Evolutionary conservation across 2,113 vertebrate species (phyloP), one percentile per base, ranked within the genome.

Genomic region (Thamnaconus septentrionalis): DNA sequence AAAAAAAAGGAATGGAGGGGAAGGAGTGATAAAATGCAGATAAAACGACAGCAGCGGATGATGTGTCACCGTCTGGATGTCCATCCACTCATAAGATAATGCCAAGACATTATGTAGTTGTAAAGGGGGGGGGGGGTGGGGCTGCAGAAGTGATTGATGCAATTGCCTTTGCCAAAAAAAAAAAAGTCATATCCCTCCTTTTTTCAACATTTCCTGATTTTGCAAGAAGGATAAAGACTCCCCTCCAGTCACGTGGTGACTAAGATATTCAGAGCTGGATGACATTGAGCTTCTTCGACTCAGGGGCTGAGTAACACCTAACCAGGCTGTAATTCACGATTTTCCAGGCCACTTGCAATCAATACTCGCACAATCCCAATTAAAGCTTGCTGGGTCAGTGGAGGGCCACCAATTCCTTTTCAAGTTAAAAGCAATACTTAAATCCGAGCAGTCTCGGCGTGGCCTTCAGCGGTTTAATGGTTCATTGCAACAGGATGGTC

Each of bases 351-450:
- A 88, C 87, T 82, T 76, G 62, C 82, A 85, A 93, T 93, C 92
- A 90, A 92, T 92, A 90, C 81, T 81, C 64, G 79, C 82, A 90
- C 89, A 90, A 89, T 89, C 85, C 90, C 89, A 92, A 92, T 92
- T 91, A 93, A 91, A 88, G 85, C 76, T 79, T 78, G 74, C 65
- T 60, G 81, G 91, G 91, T 92, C 91, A 92, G 66, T 77, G 88
- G 80, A 83, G 70, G 90, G 91, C 83, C 90, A 91, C 87, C 83
- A 75, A 90, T 88, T 88, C 83, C 86, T 90, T 90, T 89, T 86
- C 87, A 90, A 89, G 87, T 91, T 89, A 92, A 92, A 91, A 91
- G 87, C 85, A 83, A 86, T 87, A 79, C 83, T 92, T 89, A 88
- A 91, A 90, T 90, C 76, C 72, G 83, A 86, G 74, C 76, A 78